A percentile compares a stretch with the other conserved stretches of the same genome.
Evolutionary conservation across 1,140 invertebrate genomes (phyloP).

Genomic region (Aphis craccivora): DNA sequence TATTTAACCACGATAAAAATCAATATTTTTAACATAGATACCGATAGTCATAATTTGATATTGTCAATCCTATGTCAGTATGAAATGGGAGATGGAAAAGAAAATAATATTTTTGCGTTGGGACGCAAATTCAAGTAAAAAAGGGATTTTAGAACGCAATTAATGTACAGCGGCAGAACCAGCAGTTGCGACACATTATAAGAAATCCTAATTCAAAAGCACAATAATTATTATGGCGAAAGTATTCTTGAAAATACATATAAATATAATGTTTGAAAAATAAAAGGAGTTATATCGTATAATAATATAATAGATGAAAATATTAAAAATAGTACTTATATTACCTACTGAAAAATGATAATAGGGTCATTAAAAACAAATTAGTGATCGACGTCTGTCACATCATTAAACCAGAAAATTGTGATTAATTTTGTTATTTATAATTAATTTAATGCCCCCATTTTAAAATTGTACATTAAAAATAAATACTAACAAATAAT

Average conservation of each 20-base stretch:
- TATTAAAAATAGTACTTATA: too few species aligned
- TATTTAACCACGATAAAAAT: too few species aligned
- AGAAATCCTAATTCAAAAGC: not conserved
- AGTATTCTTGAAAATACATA: not conserved
- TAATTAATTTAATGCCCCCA: not conserved
- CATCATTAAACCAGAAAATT: not conserved
- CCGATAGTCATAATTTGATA: too few species aligned
- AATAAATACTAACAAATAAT: not conserved
- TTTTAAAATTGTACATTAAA: not conserved
- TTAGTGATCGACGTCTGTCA: not conserved
- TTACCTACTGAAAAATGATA: too few species aligned
- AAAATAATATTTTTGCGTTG: too few species aligned
- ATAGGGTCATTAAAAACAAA: not conserved
- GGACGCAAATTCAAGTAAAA: too few species aligned
- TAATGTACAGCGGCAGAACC: too few species aligned
- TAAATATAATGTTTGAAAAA: not conserved
- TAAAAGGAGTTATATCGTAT: not conserved
- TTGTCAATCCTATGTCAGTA: too few species aligned
- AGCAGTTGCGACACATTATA: not conserved
- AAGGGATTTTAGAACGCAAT: too few species aligned
- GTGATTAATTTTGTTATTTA: not conserved
- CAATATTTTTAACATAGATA: too few species aligned
- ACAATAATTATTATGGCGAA: not conserved
- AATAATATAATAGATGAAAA: not conserved
- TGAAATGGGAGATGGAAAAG: too few species aligned